Percentiles rank a stretch among this genome's conserved stretches.
These are phyloP conservation scores for Caenorhabditis zanzibari DNA, from an alignment of 2,888 invertebrate genomes.

Conservation along the genomic window DNA sequence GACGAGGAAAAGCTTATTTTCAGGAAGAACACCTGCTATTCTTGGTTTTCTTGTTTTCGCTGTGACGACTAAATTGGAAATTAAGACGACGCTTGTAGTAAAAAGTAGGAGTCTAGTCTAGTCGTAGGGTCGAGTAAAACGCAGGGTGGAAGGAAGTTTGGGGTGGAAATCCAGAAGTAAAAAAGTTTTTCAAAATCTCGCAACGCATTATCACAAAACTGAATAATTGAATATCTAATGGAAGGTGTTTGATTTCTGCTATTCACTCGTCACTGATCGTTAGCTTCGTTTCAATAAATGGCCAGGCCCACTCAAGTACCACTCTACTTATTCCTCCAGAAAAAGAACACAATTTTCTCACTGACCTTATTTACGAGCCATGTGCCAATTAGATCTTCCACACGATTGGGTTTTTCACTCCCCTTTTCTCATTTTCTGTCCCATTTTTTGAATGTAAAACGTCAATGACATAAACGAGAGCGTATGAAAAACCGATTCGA, in stretches of 20 bases:
- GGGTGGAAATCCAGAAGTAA: no score
- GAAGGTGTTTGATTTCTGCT: no score
- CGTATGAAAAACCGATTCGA: neutral
- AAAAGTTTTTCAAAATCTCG: no score
- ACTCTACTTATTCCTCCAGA: neutral
- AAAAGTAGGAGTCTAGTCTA: neutral
- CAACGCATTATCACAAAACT: no score
- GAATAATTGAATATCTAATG: no score
- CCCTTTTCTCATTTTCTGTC: conserved; percentile 12
- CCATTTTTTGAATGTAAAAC: conserved; percentile 3
- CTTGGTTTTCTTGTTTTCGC: neutral
- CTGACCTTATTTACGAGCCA: conserved; percentile 17
- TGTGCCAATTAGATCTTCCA: conserved; percentile 29
- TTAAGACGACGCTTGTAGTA: neutral
- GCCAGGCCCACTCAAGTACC: neutral
- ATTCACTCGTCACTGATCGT: no score
- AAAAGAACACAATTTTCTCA: conserved; percentile 11
- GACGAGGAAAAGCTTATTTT: conserved; percentile 3
- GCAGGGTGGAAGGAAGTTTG: no score
- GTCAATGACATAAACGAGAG: conserved; percentile 21
- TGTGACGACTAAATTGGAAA: conserved; percentile 5
- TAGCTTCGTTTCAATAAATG: no score
- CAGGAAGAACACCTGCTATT: conserved; percentile 34
- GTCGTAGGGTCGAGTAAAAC: no score
- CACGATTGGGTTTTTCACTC: conserved; percentile 5